Evolutionary conservation across 2,113 vertebrate genomes (phyloP).

Genomic region (Phaethornis superciliosus): DNA sequence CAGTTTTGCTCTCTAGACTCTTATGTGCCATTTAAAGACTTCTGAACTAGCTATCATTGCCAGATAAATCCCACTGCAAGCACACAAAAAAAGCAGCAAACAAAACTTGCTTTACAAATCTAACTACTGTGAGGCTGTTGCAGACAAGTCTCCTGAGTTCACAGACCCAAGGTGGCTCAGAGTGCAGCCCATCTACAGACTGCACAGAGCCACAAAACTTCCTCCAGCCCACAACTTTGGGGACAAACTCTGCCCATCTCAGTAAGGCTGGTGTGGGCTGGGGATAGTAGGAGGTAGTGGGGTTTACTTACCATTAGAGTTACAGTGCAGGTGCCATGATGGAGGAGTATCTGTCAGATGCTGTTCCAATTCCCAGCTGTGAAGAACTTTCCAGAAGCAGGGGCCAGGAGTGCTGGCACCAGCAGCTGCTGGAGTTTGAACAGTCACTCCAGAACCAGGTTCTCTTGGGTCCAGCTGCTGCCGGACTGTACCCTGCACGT

Average conservation of each 20-base stretch:
- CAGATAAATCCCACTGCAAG: neutral
- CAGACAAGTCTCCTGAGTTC: neutral
- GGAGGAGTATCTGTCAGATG: rapidly evolving
- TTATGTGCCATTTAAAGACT: neutral
- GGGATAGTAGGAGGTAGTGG: neutral
- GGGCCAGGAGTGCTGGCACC: rapidly evolving
- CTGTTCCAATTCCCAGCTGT: neutral
- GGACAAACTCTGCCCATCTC: neutral
- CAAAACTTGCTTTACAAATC: neutral
- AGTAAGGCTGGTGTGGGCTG: neutral
- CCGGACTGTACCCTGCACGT: rapidly evolving
- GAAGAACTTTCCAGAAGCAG: neutral
- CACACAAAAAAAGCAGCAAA: neutral
- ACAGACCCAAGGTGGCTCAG: neutral
- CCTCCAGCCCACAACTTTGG: neutral
- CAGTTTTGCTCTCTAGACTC: neutral
- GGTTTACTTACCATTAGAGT: neutral
- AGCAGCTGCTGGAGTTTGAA: neutral
- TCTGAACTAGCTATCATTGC: neutral
- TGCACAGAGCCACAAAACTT: rapidly evolving
- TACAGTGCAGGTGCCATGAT: rapidly evolving
- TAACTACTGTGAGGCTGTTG: neutral
- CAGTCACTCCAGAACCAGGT: rapidly evolving
- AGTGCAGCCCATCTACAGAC: rapidly evolving
- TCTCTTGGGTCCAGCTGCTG: neutral